Conservation (phyloP, 2,113 vertebrate species). For the Ageneiosus marmoratus region DNA sequence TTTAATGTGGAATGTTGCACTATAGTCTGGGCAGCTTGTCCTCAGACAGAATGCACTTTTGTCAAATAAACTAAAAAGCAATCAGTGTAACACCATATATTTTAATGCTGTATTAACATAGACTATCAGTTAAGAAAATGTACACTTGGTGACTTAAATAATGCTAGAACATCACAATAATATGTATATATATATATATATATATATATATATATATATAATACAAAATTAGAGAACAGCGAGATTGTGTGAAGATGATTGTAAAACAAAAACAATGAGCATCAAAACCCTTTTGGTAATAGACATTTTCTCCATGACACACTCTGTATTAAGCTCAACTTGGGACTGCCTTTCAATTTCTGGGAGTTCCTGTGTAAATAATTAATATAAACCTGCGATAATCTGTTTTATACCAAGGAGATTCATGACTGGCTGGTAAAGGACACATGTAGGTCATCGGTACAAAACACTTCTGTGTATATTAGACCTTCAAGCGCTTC, state of each 20-base stretch:
- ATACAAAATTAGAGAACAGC: background rate
- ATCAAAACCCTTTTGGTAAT: background rate
- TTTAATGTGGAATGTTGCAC: conserved; percentile 53
- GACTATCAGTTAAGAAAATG: conserved; percentile 26
- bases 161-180: conserved; percentile 44
- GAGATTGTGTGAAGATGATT: background rate
- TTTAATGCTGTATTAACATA: conserved; percentile 30
- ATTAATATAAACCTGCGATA: background rate
- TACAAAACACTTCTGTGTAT: conserved; percentile 35
- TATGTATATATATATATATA: conserved; percentile 3
- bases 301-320: conserved; percentile 23
- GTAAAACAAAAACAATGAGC: background rate
- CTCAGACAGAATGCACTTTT: conserved; percentile 40
- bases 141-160: conserved; percentile 49
- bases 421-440: conserved; percentile 5
- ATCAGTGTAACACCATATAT: conserved; percentile 38
- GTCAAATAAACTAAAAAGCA: conserved; percentile 33
- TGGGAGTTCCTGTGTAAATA: background rate
- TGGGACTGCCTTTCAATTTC: background rate
- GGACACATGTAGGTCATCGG: conserved; percentile 27
- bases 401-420: background rate
- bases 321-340: background rate
- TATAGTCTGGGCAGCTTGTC: conserved; percentile 36
- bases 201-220: background rate
- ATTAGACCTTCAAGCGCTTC: conserved; percentile 46